Percentiles rank a stretch among this genome's conserved stretches.
These are phyloP conservation scores for Drosophila neoperkinsi DNA, from an alignment of 2,888 invertebrate genomes.

Conservation along the genomic window DNA sequence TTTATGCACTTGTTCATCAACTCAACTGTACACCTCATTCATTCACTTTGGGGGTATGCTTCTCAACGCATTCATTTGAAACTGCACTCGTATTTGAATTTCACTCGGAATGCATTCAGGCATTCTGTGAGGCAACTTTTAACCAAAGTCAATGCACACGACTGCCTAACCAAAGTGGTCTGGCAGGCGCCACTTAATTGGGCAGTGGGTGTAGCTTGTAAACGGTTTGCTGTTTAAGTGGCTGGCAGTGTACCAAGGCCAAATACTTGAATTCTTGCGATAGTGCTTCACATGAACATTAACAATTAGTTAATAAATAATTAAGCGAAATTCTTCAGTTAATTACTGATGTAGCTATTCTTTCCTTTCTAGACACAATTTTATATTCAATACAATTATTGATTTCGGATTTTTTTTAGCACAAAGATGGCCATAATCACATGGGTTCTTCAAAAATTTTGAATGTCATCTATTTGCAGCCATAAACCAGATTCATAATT, in stretches of 20 bases:
- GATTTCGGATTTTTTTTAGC: background rate
- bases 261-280: conserved; percentile 6
- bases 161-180: conserved; percentile 30
- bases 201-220: conserved; percentile 7
- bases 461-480: background rate
- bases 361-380: background rate
- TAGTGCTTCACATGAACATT: background rate
- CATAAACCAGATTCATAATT: background rate
- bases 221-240: conserved; percentile 22
- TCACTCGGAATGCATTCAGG: conserved; percentile 48
- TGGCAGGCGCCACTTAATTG: conserved; percentile 18
- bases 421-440: background rate
- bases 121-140: conserved; percentile 43
- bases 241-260: background rate
- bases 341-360: background rate
- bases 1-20: conserved; percentile 33
- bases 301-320: background rate
- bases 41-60: conserved; percentile 32
- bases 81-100: conserved; percentile 41
- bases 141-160: conserved; percentile 57
- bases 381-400: background rate
- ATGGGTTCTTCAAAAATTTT: background rate
- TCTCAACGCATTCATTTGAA: conserved; percentile 47
- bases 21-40: conserved; percentile 43
- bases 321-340: background rate